These are phyloP conservation scores for Pollimyrus isidori DNA, from an alignment of 2,113 vertebrate species.

Conservation along the genomic window DNA sequence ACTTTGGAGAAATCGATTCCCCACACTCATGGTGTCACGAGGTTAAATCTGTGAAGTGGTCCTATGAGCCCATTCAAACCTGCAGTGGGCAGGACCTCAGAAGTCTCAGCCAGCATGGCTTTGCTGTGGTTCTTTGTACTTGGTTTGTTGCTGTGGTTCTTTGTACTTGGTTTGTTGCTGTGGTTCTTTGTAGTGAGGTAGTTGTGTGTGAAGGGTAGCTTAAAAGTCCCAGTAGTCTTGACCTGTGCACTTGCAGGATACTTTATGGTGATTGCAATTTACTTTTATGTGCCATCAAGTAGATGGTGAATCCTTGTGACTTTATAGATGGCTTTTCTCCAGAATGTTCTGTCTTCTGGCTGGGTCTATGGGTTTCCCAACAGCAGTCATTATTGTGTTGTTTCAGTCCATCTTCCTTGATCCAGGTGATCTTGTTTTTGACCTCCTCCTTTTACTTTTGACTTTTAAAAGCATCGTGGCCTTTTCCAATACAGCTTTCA, in stretches of 20 bases:
- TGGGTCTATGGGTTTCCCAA: background rate
- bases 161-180: background rate
- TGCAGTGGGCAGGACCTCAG: background rate
- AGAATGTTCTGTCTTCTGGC: background rate
- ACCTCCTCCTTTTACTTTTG: background rate
- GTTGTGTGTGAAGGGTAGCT: background rate
- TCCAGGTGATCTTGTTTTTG: background rate
- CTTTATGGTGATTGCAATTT: background rate
- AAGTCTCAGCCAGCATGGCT: background rate
- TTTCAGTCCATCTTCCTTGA: background rate
- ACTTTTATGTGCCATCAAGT: background rate
- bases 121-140: background rate
- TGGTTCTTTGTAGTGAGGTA: background rate
- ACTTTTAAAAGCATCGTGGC: background rate
- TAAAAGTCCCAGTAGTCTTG: background rate
- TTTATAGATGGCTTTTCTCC: background rate
- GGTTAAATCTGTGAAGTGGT: constrained; percentile 1
- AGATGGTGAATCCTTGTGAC: background rate
- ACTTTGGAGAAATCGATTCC: background rate
- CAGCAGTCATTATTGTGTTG: background rate
- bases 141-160: background rate
- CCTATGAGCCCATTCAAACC: background rate
- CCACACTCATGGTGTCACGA: background rate
- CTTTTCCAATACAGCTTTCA: background rate
- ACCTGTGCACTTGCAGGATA: background rate